Evolutionary conservation across 2,888 invertebrate species (phyloP), one percentile per base, ranked within the genome.

Genomic region (Adelphocoris suturalis): DNA sequence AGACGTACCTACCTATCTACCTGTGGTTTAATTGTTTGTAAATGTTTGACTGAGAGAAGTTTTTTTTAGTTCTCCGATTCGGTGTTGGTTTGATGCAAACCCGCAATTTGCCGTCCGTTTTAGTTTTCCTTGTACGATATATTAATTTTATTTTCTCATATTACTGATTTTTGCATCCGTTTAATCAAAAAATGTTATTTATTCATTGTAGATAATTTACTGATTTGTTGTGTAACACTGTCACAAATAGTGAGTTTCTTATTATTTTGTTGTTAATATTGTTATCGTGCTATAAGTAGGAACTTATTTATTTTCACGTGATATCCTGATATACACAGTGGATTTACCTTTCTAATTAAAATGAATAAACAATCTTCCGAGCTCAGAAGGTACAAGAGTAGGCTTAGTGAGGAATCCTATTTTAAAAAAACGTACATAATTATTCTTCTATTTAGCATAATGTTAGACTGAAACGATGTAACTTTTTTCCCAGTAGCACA

Each of bases 381-480:
- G 68, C 68, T 68, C 68, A 68, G 68, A 68, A 68, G 23, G 68
- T 68, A 57, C 27, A 68, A 68, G 23, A 23, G 68, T 68, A 68
- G 23, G 23, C 68, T 23, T 68, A 68, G 68, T 68, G 23, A 68
- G 68, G 27, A 68, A 68, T 68, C 68, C 68, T 68, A 68, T 68
- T 68, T 68, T 23, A 19, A 23, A 4, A 68, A 68, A n/a, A n/a
- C n/a, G n/a, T n/a, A 23, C 68, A 23, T 68, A 68, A 23, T 23
- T 68, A 68, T 68, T 68, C 68, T 68, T 68, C 23, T 68, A 68
- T 23, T 23, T 3, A 68, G 23, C 19, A 27, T 68, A 78, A 47
- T 78, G 78, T 78, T 78, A 78, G 78, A 37, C 78, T 78, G 47
- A 47, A n/a, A 78, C 37, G 78, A 78, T 47, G 78, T 78, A 78